Base-by-base conservation (phyloP, 2,797 vertebrate species). In the Lemur catta region DNA sequence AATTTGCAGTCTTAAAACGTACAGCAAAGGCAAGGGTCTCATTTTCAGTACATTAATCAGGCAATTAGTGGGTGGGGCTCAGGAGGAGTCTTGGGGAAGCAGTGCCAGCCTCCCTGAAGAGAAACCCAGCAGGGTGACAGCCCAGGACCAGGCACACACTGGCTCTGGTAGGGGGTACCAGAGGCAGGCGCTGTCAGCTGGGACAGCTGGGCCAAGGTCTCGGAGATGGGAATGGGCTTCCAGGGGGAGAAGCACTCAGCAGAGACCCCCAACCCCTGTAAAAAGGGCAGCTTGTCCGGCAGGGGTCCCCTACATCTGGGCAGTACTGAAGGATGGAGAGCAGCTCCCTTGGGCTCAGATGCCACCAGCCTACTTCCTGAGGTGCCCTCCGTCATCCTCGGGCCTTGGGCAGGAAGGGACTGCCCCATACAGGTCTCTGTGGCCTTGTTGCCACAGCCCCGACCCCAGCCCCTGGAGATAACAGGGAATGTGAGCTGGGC, bases 1-100 rank as follows among this genome's bases (percentile, higher is more conserved):
- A 81, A 97, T 93, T 95, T 93, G 84, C 55, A 57, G 57, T 91
- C 89, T 95, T 94, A 78, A 93, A 94, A 95, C 46, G 71, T 82
- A 89, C 30, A 46, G 92, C 90, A 46, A 95, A 95, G 81, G 71
- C 38, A 52, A n/a, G 2, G 0, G 84, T 75, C 89, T 96, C 85
- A 46, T 52, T 82, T 93, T 94, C 88, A 93, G 88, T 69, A 78
- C 93, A 72, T 92, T 96, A 87, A 95, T 89, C 92, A 96, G 84
- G 94, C 75, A 91, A 86, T 97, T 95, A 93, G 78, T 0, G 2
- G 94, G 93, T 43, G 1, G 78, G 48, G 74, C 59, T 95, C 41
- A 17, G 26, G 46, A 96, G 91, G 55, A 92, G 41, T 65, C 26
- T 1, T 9, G 28, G 86, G 4, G 1, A 48, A 20, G 6, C 8